Conservation (phyloP, 2,113 vertebrate species). For the Gnathonemus echidnorhynchus region DNA sequence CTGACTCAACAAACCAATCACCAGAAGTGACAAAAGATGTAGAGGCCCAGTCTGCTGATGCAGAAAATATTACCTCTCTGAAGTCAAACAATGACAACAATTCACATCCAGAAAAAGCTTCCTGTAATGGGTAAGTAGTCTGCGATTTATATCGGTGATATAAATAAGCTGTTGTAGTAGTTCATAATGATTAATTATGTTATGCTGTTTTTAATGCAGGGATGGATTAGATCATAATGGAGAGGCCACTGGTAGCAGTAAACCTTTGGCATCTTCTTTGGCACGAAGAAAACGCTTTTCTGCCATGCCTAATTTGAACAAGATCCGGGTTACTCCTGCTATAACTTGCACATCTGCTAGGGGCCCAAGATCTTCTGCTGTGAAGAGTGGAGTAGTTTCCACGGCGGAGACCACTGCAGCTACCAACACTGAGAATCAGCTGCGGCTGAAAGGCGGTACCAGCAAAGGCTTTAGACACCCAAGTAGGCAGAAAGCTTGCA, state of each 20-base stretch:
- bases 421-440: constrained; percentile 29
- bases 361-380: constrained; percentile 44
- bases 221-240: constrained; percentile 43
- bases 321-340: constrained; percentile 57
- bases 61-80: neutral
- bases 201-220: constrained; percentile 40
- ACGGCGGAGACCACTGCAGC: constrained; percentile 9
- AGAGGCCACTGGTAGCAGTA: constrained; percentile 40
- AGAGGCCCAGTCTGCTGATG: neutral
- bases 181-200: neutral
- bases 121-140: constrained; percentile 10
- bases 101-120: constrained; percentile 10
- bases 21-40: neutral
- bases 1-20: neutral
- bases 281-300: constrained; percentile 81
- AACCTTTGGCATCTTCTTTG: constrained; percentile 45
- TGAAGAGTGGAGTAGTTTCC: constrained; percentile 32
- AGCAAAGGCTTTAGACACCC: constrained; percentile 33
- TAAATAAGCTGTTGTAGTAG: neutral
- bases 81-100: neutral
- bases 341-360: constrained; percentile 41
- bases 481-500: constrained; percentile 35
- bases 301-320: constrained; percentile 66
- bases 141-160: neutral
- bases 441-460: constrained; percentile 25